Conservation (phyloP, 2,888 invertebrate genomes). For the Nymphalis polychloros region DNA sequence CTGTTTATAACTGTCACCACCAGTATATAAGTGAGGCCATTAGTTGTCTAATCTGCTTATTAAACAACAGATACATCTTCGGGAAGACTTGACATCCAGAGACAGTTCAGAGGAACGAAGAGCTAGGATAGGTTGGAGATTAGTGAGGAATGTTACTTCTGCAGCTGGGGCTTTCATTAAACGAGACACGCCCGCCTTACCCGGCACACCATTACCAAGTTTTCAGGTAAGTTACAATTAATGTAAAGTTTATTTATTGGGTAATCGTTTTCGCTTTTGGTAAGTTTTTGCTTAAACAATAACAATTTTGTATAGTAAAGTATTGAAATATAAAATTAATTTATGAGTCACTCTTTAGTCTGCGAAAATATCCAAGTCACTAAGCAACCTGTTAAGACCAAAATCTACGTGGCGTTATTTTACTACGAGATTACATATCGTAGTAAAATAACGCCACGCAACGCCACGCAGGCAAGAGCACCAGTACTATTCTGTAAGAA, state of each 20-base stretch:
- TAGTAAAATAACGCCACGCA: too few relatives aligned
- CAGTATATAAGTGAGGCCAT: neutral
- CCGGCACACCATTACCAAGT: constrained; percentile 64
- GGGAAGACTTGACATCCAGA: constrained; percentile 66
- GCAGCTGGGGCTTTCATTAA: constrained; percentile 63
- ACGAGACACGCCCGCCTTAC: constrained; percentile 47
- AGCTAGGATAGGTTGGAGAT: constrained; percentile 56
- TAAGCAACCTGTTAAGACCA: too few relatives aligned
- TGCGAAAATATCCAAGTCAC: too few relatives aligned
- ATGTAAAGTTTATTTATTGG: neutral
- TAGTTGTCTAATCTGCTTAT: too few relatives aligned
- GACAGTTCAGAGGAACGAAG: constrained; percentile 57
- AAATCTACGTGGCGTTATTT: too few relatives aligned
- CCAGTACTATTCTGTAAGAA: too few relatives aligned
- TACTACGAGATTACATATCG: too few relatives aligned
- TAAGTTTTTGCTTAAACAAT: neutral
- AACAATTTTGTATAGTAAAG: too few relatives aligned
- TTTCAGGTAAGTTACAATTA: constrained; percentile 52
- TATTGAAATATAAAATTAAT: too few relatives aligned
- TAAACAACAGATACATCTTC: constrained; percentile 56
- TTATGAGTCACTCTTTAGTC: too few relatives aligned
- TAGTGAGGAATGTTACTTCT: constrained; percentile 61
- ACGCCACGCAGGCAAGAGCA: too few relatives aligned
- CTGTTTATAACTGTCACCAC: too few relatives aligned
- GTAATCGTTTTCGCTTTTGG: neutral